Conservation (phyloP, 2,113 vertebrate species). For the Neopipo cinnamomea region DNA sequence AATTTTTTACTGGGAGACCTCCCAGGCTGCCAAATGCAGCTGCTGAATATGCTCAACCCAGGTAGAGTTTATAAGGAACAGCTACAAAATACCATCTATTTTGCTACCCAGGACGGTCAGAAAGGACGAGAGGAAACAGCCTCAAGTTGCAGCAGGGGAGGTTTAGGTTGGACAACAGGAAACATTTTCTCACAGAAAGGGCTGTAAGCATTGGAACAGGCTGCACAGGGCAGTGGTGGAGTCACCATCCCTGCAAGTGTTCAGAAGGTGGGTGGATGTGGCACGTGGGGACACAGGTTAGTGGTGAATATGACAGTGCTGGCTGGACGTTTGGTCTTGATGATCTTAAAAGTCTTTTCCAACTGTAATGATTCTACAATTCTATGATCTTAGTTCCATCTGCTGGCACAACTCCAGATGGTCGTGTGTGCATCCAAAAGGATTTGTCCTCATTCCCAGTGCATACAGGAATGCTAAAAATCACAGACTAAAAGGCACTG, state of each 20-base stretch:
- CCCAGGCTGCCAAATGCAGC: not conserved
- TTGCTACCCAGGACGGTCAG: not conserved
- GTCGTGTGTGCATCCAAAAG: not conserved
- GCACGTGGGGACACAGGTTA: too few relatives aligned
- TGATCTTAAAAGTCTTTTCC: not conserved
- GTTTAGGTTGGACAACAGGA: not conserved
- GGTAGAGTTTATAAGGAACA: not conserved
- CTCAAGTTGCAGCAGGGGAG: not conserved
- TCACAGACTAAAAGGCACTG: not conserved
- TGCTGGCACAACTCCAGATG: not conserved
- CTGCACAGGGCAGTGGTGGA: not conserved
- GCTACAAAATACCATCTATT: not conserved
- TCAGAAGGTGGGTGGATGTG: not conserved
- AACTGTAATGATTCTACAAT: not conserved
- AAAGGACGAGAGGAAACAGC: not conserved
- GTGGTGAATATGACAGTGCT: not conserved
- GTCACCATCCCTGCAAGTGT: not conserved
- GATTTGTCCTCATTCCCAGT: not conserved
- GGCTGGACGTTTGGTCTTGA: not conserved
- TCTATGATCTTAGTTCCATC: not conserved
- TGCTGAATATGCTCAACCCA: not conserved
- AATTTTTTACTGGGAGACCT: not conserved
- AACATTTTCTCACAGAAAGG: not conserved
- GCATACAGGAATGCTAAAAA: not conserved
- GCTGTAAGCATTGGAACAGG: not conserved